These are phyloP conservation scores for Drosophila nigricruria DNA, from an alignment of 2,888 invertebrate species.

Conservation along the genomic window DNA sequence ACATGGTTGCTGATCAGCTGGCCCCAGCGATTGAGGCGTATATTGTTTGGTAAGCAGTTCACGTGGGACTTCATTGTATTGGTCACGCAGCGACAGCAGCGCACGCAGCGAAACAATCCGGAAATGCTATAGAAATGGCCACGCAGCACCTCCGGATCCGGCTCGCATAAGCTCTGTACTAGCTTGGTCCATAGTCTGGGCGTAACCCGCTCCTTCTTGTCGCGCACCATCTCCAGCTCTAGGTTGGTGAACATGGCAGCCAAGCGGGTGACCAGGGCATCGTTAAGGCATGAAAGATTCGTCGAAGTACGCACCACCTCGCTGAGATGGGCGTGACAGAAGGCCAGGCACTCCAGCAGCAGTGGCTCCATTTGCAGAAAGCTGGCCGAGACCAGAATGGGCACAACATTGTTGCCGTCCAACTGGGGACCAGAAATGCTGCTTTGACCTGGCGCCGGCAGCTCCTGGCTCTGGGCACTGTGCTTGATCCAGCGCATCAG, in stretches of 20 bases:
- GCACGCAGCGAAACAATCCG: constrained; percentile 90
- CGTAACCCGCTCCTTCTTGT: constrained; percentile 95
- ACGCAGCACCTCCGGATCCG: constrained; percentile 90
- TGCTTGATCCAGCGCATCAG: constrained; percentile 97
- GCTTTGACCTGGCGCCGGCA: constrained; percentile 53
- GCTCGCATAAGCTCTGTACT: constrained; percentile 91
- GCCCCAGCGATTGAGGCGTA: constrained; percentile 91
- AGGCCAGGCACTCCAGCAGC: constrained; percentile 93
- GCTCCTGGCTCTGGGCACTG: constrained; percentile 84
- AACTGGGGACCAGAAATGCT: constrained; percentile 86
- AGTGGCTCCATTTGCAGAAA: constrained; percentile 97
- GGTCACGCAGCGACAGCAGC: constrained; percentile 91
- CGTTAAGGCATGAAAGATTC: constrained; percentile 95
- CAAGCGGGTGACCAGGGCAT: constrained; percentile 90
- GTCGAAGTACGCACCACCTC: constrained; percentile 94
- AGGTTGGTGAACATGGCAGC: constrained; percentile 95
- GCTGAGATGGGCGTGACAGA: constrained; percentile 94
- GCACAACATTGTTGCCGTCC: constrained; percentile 94
- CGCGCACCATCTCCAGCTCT: constrained; percentile 93
- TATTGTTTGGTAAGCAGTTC: constrained; percentile 90
- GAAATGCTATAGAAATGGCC: constrained; percentile 94
- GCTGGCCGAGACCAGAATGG: constrained; percentile 96
- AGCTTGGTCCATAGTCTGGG: constrained; percentile 93
- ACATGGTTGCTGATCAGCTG: constrained; percentile 90
- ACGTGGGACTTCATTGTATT: constrained; percentile 90